A percentile compares a stretch with the other conserved stretches of the same genome.
Conservation (phyloP, 37 sponge, comb jelly and placozoan genomes). For the Spongilla lacustris region DNA sequence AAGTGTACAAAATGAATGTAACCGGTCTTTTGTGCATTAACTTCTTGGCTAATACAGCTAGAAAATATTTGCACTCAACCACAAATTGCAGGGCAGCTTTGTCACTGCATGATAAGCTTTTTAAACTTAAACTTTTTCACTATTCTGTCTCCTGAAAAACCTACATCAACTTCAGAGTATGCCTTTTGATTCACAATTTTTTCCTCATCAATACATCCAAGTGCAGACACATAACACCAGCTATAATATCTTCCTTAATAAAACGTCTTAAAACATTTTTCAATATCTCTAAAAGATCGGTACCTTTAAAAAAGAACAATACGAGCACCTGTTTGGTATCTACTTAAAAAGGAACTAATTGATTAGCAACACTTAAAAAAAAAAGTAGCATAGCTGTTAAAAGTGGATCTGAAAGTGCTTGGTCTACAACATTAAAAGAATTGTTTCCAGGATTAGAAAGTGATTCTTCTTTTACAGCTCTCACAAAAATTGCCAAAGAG, state of each 20-base stretch:
- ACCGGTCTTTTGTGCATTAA: not conserved
- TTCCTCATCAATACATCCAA: not conserved
- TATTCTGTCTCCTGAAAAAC: constrained; percentile 1
- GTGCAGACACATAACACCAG: not conserved
- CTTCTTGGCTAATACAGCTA: not conserved
- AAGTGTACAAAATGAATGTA: not conserved
- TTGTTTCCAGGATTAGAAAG: not conserved
- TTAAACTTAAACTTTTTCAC: not conserved
- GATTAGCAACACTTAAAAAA: constrained; percentile 1
- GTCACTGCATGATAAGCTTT: not conserved
- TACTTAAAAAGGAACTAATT: not conserved
- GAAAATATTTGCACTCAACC: not conserved
- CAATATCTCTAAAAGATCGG: not conserved
- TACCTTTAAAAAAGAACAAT: not conserved
- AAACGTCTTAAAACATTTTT: not conserved
- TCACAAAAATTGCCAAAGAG: not conserved
- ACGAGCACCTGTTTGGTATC: not conserved
- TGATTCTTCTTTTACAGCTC: not conserved
- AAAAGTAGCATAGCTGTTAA: not conserved
- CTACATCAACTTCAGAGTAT: not conserved
- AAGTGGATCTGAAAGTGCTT: constrained; percentile 1
- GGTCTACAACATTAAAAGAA: not conserved
- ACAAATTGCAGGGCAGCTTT: not conserved
- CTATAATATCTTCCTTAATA: constrained; percentile 1
- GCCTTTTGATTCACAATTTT: not conserved